Evolutionary conservation across 2,113 vertebrate species (phyloP), one percentile per base, ranked within the genome.

Genomic region (Leptobrachium ailaonicum): DNA sequence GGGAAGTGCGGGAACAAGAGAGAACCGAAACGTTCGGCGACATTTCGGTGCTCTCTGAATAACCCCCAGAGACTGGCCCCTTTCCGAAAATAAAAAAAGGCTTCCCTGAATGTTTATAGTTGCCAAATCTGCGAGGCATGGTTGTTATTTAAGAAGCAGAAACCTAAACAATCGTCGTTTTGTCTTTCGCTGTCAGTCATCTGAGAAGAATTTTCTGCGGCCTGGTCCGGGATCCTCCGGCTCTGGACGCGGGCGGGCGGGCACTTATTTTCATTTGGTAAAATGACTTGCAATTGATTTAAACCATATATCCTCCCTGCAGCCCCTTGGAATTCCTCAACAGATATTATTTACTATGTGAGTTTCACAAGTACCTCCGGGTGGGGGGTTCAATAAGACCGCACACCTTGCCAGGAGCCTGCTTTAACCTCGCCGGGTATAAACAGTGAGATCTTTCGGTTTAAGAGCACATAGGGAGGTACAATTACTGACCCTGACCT

Each of bases 401-500:
- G 79, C 79, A 80, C 79, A 80, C 79, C 79, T 80, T 74, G 79
- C 64, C 68, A 68, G 71, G 68, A 68, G 72, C 40, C 62, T 67
- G 66, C 12, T 41, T 68, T 68, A 75, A 75, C 64, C 79, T 50
- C 4, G 43, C 71, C 62, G 66, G 54, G 66, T 75, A 75, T 81
- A 81, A 81, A 74, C 79, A 81, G 72, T 58, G 71, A 81, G 72
- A 69, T 81, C 64, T 66, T 50, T 69, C 45, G n/a, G 50, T 81
- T 75, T 81, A 69, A 75, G 53, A 81, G 42, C 79, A 63, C 71
- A 77, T 60, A 76, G 76, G 66, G 74, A 77, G 83, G 56, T 64
- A 73, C 70, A 67, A 82, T 66, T 71, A 74, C 62, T 84, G 83
- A 84, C 83, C 83, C 80, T 79, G 83, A 78, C 82, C 83, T 75